Evolutionary conservation across 2,113 vertebrate genomes (phyloP).

Genomic region (Lophius piscatorius): DNA sequence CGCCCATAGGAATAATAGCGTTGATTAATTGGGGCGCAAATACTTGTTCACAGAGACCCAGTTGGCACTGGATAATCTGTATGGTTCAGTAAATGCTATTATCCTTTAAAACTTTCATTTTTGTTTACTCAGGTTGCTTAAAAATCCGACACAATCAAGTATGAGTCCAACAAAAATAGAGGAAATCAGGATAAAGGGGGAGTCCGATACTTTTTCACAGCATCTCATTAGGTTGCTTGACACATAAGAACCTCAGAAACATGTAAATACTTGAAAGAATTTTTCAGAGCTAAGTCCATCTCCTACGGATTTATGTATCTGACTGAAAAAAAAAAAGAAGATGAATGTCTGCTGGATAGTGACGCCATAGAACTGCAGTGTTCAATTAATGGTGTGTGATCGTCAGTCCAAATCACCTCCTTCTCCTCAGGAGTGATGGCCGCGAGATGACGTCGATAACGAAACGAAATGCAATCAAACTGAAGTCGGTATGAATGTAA

Average conservation of each 20-base stretch:
- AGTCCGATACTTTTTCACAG: too few species aligned
- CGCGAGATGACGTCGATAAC: conserved; percentile 49
- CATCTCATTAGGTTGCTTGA: conserved; percentile 60
- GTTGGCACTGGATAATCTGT: too few species aligned
- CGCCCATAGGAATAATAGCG: too few species aligned
- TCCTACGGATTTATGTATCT: conserved; percentile 60
- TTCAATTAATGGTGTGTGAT: conserved; percentile 58
- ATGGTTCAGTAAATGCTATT: too few species aligned
- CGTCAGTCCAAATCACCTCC: conserved; percentile 62
- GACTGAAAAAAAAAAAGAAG: conserved; percentile 50
- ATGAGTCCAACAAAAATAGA: too few species aligned
- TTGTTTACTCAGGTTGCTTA: too few species aligned
- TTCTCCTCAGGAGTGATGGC: conserved; percentile 64
- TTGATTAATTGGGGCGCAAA: too few species aligned
- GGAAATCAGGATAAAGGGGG: too few species aligned
- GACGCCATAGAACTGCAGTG: conserved; percentile 68
- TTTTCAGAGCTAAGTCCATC: conserved; percentile 61
- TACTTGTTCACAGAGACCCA: too few species aligned
- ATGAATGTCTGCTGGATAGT: conserved; percentile 71
- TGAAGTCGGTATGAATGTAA: conserved; percentile 85
- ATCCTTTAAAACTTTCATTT: too few species aligned
- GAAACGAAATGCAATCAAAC: conserved; percentile 85
- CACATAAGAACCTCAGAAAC: conserved; percentile 73
- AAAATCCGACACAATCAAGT: too few species aligned
- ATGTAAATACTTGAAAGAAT: conserved; percentile 77